Conservation (phyloP, 2,797 vertebrate species). For the Novumbra hubbsi region DNA sequence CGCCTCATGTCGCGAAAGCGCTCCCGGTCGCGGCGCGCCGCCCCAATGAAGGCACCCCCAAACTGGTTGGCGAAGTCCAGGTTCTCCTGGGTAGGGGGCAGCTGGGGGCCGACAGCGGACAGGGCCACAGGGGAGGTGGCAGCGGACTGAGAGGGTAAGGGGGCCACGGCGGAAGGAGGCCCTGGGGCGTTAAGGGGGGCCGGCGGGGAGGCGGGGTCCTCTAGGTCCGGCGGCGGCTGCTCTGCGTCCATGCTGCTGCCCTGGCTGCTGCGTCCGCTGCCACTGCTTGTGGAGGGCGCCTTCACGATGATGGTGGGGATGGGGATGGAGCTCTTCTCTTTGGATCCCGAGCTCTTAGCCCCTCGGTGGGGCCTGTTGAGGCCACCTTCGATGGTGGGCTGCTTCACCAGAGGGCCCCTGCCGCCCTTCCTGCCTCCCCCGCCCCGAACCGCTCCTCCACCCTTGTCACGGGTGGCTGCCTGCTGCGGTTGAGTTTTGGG, state of each 20-base stretch:
- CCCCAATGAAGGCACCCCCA: slow-evolving; percentile 63
- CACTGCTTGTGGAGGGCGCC: slow-evolving; percentile 90
- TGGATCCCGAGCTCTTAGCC: slow-evolving; percentile 59
- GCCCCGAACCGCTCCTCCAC: slow-evolving; percentile 54
- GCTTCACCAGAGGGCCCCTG: slow-evolving; percentile 87
- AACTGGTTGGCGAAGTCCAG: slow-evolving; percentile 78
- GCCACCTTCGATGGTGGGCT: slow-evolving; percentile 84
- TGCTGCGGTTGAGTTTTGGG: slow-evolving; percentile 62
- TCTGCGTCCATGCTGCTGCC: slow-evolving; percentile 90
- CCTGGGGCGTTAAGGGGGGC: slow-evolving; percentile 48
- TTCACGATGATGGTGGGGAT: slow-evolving; percentile 95
- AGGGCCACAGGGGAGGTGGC: slow-evolving; percentile 51
- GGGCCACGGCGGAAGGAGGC: slow-evolving; percentile 64
- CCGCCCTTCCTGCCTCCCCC: slow-evolving; percentile 69
- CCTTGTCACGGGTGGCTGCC: slow-evolving; percentile 48
- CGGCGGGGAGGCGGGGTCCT: slow-evolving; percentile 53
- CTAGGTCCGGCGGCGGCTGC: slow-evolving; percentile 43
- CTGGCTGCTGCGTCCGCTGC: slow-evolving; percentile 89
- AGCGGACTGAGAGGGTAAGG: slow-evolving; percentile 54
- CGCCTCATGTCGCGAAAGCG: slow-evolving; percentile 85
- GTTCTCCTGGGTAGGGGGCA: slow-evolving; percentile 61
- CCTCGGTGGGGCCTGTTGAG: slow-evolving; percentile 61
- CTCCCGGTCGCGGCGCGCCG: slow-evolving; percentile 75
- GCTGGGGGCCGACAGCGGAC: slow-evolving; percentile 39
- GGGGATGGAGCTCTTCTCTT: slow-evolving; percentile 89